A percentile compares a stretch with the other conserved stretches of the same genome.
Evolutionary conservation across 2,113 vertebrate genomes (phyloP).

Genomic region (Mus musculus): DNA sequence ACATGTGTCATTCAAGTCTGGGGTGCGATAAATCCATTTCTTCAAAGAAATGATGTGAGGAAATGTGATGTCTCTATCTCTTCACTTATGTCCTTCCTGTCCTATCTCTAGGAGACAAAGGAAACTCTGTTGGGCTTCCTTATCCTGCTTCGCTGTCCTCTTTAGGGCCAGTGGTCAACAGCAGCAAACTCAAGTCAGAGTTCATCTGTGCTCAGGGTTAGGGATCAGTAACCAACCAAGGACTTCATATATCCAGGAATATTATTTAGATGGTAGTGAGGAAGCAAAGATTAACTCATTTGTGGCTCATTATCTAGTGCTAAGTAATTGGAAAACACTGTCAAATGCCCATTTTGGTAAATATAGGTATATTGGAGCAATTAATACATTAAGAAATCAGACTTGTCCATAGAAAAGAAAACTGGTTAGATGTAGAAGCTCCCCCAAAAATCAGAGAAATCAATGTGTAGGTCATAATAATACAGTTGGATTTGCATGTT

Average conservation of each 20-base stretch:
- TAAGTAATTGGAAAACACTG: neutral
- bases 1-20: slow-evolving; percentile 20
- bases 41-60: slow-evolving; percentile 32
- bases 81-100: neutral
- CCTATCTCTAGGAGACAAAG: neutral
- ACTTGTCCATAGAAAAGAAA: neutral
- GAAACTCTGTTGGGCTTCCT: neutral
- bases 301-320: neutral
- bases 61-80: neutral
- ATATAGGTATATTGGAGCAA: neutral
- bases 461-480: neutral
- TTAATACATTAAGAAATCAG: neutral
- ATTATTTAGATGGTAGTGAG: neutral
- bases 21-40: neutral
- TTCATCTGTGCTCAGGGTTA: neutral
- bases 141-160: neutral
- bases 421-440: neutral
- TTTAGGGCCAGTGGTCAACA: neutral
- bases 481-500: neutral
- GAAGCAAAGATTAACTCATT: neutral
- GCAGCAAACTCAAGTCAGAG: neutral
- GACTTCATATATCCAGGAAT: neutral
- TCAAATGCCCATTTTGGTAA: neutral
- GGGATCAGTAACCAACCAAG: neutral
- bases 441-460: neutral